Percentiles rank a stretch among this genome's conserved stretches.
phyloP scores from a whole-genome alignment of 2,888 invertebrate species.

The Cryptocephalus moraei region DNA sequence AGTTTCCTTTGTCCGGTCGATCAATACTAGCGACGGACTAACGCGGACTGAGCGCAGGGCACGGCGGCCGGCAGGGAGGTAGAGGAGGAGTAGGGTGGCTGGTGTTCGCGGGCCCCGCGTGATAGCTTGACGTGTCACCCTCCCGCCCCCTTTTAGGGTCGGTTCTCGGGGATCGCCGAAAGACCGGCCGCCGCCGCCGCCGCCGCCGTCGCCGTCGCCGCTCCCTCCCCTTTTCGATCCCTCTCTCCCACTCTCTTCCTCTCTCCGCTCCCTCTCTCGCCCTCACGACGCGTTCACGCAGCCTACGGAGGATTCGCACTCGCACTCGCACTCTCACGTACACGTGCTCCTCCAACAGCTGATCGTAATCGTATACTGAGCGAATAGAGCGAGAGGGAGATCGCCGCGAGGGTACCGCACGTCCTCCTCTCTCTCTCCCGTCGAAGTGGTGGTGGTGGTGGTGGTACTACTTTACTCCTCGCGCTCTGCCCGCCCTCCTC shows the following conservation, averaged over 20 bases:
- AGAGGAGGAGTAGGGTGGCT: slow-evolving; percentile 20
- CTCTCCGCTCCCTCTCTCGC: too few species aligned
- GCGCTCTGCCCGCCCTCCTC: neutral
- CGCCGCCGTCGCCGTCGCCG: neutral
- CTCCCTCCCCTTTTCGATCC: neutral
- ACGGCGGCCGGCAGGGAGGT: slow-evolving; percentile 19
- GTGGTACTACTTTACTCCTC: too few species aligned
- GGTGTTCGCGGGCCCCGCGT: slow-evolving; percentile 35
- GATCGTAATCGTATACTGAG: too few species aligned
- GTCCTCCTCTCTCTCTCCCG: too few species aligned
- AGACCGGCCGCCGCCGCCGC: too few species aligned
- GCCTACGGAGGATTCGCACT: too few species aligned
- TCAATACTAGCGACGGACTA: slow-evolving; percentile 36
- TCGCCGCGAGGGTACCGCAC: too few species aligned
- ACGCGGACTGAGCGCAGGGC: slow-evolving; percentile 30
- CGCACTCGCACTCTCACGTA: too few species aligned
- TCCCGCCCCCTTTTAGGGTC: slow-evolving; percentile 32
- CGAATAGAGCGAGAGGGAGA: too few species aligned
- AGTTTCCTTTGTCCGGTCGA: slow-evolving; percentile 41
- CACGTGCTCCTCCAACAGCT: too few species aligned
- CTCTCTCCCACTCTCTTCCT: neutral
- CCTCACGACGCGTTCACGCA: too few species aligned
- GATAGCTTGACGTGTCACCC: slow-evolving; percentile 51
- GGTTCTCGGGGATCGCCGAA: neutral
- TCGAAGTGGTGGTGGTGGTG: too few species aligned